Conservation (phyloP, 1,140 invertebrate genomes). For the Drosophila nebulosa region DNA sequence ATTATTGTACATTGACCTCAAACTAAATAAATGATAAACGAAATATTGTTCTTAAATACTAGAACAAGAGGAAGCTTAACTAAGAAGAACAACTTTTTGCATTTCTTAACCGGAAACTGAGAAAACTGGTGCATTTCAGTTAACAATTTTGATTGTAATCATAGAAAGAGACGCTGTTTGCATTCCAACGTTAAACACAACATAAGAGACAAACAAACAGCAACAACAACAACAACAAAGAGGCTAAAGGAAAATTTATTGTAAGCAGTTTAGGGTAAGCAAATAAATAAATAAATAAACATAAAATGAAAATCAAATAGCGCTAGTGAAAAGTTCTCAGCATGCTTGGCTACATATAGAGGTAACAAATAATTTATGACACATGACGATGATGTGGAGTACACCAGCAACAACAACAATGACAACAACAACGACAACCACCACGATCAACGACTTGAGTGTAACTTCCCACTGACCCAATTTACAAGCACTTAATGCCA, state of each 20-base stretch:
- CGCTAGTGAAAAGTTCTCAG: conserved; percentile 60
- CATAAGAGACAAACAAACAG: too few species aligned
- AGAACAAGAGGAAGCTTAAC: neutral
- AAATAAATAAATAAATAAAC: conserved; percentile 55
- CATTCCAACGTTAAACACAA: neutral
- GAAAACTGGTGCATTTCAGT: neutral
- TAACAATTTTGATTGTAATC: conserved; percentile 1
- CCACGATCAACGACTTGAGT: conserved; percentile 58
- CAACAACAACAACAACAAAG: neutral
- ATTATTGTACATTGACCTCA: neutral
- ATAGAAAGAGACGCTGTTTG: neutral
- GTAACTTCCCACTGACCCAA: conserved; percentile 80
- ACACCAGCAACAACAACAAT: conserved; percentile 20
- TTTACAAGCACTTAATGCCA: conserved; percentile 80
- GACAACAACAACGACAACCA: conserved; percentile 10
- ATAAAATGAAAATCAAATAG: conserved; percentile 46
- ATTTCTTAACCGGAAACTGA: neutral
- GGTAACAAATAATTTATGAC: conserved; percentile 73
- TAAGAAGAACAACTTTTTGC: neutral
- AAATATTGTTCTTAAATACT: neutral
- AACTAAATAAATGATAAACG: neutral
- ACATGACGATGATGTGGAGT: conserved; percentile 56
- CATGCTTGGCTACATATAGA: conserved; percentile 12
- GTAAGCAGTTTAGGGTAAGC: conserved; percentile 50
- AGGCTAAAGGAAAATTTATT: conserved; percentile 15